phyloP scores from a whole-genome alignment of 2,888 invertebrate genomes.

The Petrophora chlorosata region DNA sequence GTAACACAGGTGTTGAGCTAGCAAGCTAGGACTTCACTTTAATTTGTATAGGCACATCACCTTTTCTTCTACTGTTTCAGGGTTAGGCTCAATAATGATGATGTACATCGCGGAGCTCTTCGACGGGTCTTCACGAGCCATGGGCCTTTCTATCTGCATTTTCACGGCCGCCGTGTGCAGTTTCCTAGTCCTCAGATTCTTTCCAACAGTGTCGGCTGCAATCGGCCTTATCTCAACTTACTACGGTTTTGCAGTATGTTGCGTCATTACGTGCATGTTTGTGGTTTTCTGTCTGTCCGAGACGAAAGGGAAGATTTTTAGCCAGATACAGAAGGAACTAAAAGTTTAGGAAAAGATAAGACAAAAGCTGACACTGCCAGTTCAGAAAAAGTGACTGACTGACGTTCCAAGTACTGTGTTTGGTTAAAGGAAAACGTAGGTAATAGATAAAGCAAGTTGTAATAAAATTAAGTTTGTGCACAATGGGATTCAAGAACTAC shows the following conservation, averaged over 20 bases:
- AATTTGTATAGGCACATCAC: not conserved
- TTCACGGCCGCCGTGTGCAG: slow-evolving; percentile 14
- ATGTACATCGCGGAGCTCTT: slow-evolving; percentile 59
- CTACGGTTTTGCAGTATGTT: slow-evolving; percentile 45
- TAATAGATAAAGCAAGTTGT: no score
- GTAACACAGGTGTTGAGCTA: not conserved
- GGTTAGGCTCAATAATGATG: slow-evolving; percentile 61
- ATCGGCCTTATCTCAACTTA: slow-evolving; percentile 57
- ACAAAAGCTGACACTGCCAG: not conserved
- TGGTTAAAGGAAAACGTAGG: no score
- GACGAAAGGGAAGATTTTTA: slow-evolving; percentile 62
- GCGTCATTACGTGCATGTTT: slow-evolving; percentile 39
- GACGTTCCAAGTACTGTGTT: no score
- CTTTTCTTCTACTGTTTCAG: slow-evolving; percentile 41
- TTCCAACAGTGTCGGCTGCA: slow-evolving; percentile 41
- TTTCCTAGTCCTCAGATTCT: slow-evolving; percentile 47
- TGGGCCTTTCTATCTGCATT: slow-evolving; percentile 44
- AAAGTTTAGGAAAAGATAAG: not conserved
- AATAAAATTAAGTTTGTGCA: no score
- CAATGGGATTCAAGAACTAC: no score
- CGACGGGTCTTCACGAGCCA: slow-evolving; percentile 52
- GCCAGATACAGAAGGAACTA: slow-evolving; percentile 55
- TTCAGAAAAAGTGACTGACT: not conserved
- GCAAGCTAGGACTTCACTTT: no score
- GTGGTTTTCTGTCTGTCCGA: slow-evolving; percentile 58